Conservation (phyloP, 2,113 vertebrate species). For the Xyrauchen texanus region DNA sequence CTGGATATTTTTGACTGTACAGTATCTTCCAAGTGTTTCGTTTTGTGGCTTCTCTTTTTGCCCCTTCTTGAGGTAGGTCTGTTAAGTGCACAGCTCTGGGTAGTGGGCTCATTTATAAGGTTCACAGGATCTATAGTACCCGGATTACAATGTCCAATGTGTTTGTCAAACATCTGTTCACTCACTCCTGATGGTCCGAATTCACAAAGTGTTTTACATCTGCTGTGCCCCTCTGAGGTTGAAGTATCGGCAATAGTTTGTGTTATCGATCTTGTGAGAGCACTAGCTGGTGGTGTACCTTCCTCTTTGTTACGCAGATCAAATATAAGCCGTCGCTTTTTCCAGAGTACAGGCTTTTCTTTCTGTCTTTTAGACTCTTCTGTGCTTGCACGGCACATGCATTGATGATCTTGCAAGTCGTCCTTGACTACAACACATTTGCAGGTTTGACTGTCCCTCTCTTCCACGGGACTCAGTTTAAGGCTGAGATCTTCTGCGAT, state of each 20-base stretch:
- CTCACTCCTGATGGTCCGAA: conserved; percentile 11
- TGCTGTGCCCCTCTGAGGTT: neutral
- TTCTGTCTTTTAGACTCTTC: conserved; percentile 21
- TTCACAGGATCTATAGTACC: conserved; percentile 53
- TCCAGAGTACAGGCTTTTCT: conserved; percentile 38
- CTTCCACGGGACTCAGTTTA: conserved; percentile 34
- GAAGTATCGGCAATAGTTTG: conserved; percentile 44
- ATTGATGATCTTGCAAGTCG: neutral
- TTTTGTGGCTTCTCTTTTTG: conserved; percentile 87
- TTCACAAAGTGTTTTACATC: conserved; percentile 44
- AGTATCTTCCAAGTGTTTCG: conserved; percentile 84
- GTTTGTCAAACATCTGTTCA: conserved; percentile 49
- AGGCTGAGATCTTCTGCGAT: conserved; percentile 55
- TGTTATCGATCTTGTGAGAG: conserved; percentile 54
- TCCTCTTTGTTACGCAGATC: conserved; percentile 56
- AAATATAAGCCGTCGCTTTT: conserved; percentile 70
- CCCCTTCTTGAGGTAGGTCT: conserved; percentile 76
- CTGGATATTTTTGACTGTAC: conserved; percentile 75
- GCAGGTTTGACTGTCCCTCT: conserved; percentile 27
- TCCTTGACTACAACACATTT: conserved; percentile 9
- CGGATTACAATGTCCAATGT: conserved; percentile 51
- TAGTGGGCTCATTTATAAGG: conserved; percentile 56
- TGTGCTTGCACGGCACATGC: conserved; percentile 26
- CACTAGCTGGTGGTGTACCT: conserved; percentile 49
- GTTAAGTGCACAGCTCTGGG: conserved; percentile 52